These are phyloP conservation scores for Lochmaea capreae DNA, from an alignment of 2,888 invertebrate species.

Conservation along the genomic window DNA sequence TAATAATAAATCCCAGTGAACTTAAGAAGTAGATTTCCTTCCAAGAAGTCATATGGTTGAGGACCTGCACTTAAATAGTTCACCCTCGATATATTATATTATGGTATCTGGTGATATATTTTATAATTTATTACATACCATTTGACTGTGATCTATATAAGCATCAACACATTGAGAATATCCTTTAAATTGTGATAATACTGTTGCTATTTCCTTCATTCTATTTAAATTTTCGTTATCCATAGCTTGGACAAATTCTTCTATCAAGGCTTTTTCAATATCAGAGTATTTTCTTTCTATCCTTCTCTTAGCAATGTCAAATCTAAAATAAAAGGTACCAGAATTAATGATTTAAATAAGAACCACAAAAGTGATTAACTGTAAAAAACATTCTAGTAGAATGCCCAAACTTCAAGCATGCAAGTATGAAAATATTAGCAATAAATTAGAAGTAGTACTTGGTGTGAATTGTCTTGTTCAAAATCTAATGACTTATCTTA, in stretches of 20 bases:
- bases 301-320: conserved; percentile 85
- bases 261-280: conserved; percentile 89
- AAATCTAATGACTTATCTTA: too few relatives aligned
- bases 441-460: too few relatives aligned
- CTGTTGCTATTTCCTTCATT: conserved; percentile 94
- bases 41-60: too few relatives aligned
- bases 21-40: too few relatives aligned
- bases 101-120: background rate
- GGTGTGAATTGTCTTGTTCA: too few relatives aligned
- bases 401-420: too few relatives aligned
- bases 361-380: too few relatives aligned
- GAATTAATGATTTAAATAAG: background rate
- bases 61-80: too few relatives aligned
- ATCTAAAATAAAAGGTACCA: conserved; percentile 63
- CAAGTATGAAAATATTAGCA: too few relatives aligned
- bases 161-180: conserved; percentile 97
- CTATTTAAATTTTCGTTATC: conserved; percentile 83
- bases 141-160: conserved; percentile 96
- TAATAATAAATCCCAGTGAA: too few relatives aligned
- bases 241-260: conserved; percentile 93
- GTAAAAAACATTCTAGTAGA: too few relatives aligned
- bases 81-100: too few relatives aligned
- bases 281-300: conserved; percentile 91
- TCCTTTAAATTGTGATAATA: conserved; percentile 95
- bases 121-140: conserved; percentile 68